These are phyloP conservation scores for Mormyrus lacerda DNA, from an alignment of 2,113 vertebrate species.

Conservation along the genomic window DNA sequence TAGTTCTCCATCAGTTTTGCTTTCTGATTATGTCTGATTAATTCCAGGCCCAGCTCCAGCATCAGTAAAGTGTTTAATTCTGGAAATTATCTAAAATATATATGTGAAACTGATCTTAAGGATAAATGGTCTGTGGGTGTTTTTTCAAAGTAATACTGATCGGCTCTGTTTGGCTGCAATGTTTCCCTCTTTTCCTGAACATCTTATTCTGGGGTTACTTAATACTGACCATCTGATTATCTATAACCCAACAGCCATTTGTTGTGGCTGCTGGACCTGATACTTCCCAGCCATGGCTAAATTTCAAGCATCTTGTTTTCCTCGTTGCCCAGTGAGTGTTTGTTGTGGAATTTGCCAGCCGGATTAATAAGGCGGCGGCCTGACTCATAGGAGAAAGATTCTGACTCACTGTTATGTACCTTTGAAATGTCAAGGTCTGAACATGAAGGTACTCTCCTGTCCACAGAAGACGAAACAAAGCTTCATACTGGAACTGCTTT, in stretches of 20 bases:
- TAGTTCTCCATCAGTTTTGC: neutral
- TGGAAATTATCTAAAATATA: neutral
- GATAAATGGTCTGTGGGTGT: neutral
- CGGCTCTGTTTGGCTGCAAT: neutral
- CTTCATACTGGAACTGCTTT: conserved; percentile 66
- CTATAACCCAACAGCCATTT: neutral
- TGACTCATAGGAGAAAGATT: neutral
- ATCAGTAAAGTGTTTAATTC: neutral
- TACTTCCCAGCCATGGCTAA: neutral
- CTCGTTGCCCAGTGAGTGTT: neutral
- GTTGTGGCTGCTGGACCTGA: neutral
- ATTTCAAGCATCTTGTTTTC: neutral
- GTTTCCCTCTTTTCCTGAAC: neutral
- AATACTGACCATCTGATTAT: neutral
- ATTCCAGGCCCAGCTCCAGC: neutral
- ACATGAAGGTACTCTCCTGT: neutral
- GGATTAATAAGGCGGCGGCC: neutral
- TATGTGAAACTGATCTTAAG: neutral
- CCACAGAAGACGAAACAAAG: conserved; percentile 28
- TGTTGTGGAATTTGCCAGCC: neutral
- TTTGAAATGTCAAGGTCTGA: neutral
- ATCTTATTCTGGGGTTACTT: neutral
- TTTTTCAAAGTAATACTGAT: neutral
- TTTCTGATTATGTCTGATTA: neutral
- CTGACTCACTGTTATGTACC: neutral